These are phyloP conservation scores for Chalcosyrphus nemorum DNA, from an alignment of 2,888 invertebrate species.

Conservation along the genomic window DNA sequence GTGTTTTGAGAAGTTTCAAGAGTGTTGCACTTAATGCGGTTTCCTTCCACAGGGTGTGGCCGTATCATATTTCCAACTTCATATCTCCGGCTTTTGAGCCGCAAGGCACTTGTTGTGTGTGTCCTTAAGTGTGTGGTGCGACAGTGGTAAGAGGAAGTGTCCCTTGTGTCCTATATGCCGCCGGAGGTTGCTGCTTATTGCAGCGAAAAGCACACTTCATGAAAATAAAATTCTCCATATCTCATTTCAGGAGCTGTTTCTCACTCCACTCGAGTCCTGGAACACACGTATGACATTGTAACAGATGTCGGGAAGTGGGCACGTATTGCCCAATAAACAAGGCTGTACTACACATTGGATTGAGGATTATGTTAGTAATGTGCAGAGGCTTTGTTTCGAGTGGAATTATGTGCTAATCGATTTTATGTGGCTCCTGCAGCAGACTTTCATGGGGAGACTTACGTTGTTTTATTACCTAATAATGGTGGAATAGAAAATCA, in stretches of 20 bases:
- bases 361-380: slow-evolving; percentile 40
- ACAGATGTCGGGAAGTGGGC: slow-evolving; percentile 59
- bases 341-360: slow-evolving; percentile 45
- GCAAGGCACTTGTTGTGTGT: slow-evolving; percentile 50
- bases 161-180: slow-evolving; percentile 3
- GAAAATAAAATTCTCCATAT: slow-evolving; percentile 56
- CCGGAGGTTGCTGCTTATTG: slow-evolving; percentile 44
- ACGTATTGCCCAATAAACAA: slow-evolving; percentile 69
- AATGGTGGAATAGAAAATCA: slow-evolving; percentile 17
- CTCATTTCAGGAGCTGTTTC: slow-evolving; percentile 36
- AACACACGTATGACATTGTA: slow-evolving; percentile 67
- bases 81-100: slow-evolving; percentile 7
- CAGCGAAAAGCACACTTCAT: slow-evolving; percentile 55
- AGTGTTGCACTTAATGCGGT: slow-evolving; percentile 48
- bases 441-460: slow-evolving; percentile 7
- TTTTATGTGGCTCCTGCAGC: slow-evolving; percentile 40
- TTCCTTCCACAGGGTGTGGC: slow-evolving; percentile 2
- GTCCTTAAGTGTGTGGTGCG: slow-evolving; percentile 18
- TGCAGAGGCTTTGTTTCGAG: slow-evolving; percentile 61
- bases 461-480: slow-evolving; percentile 50
- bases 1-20: slow-evolving; percentile 43
- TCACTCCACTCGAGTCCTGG: slow-evolving; percentile 28
- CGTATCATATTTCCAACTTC: slow-evolving; percentile 13
- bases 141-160: background rate
- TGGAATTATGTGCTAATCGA: slow-evolving; percentile 73